Base-by-base conservation (phyloP, 1,140 invertebrate species). In the Tenebrio molitor region DNA sequence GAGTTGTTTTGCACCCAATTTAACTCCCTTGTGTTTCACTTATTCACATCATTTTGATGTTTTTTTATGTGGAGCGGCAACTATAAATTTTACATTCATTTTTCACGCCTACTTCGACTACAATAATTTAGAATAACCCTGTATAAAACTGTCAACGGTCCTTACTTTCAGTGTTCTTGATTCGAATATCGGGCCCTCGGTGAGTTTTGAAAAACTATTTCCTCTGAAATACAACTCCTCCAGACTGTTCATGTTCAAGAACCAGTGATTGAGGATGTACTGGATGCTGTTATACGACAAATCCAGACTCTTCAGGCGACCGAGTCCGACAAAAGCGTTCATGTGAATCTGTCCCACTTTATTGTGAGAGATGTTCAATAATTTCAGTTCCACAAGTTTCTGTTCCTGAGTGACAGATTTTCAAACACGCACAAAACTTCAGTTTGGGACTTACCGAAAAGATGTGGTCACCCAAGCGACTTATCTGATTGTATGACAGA, bases 401-500 rank as follows among this genome's bases (percentile, higher is more conserved):
- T 74, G 12, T 46, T 79, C 62, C 79, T 80, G 19, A n/a, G n/a
- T n/a, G n/a, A n/a, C n/a, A n/a, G n/a, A n/a, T n/a, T n/a, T n/a
- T n/a, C n/a, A n/a, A n/a, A n/a, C n/a, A n/a, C n/a, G n/a, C n/a
- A 72, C 42, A 39, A 71, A 72, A 65, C 25, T 29, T 4, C 25
- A 29, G 3, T 29, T 3, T 29, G 3, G 25, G 1, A 76, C 80
- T 80, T 81, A 87, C 86, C 80, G 83, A 82, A 76, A 87, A 87
- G 77, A 83, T 83, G 76, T 82, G 84, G 69, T 86, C 84, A 23
- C 84, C 83, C 42, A 87, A 70, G 76, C 85, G 83, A 71, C 79
- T 85, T 46, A 87, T 85, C 33, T 81, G 81, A 80, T 87, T 87
- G 33, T 81, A 77, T 66, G 82, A 85, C 23, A 87, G 73, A 76